These are phyloP conservation scores for Amphiduros pacificus DNA, from an alignment of 2,888 invertebrate genomes.

Conservation along the genomic window DNA sequence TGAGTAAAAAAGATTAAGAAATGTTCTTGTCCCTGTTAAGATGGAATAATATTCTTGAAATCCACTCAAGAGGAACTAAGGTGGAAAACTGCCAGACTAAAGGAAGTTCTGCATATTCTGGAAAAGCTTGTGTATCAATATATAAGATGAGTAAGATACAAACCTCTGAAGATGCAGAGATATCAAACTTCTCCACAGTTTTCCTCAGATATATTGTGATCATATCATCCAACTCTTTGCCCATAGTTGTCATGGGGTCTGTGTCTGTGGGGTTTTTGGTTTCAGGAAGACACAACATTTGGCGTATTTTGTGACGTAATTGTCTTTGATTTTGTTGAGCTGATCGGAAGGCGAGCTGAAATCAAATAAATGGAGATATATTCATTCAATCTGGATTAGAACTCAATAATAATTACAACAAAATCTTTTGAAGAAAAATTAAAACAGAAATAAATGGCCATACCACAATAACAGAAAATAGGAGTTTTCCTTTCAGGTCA, in stretches of 20 bases:
- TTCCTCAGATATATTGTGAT: conserved; percentile 71
- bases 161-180: conserved; percentile 7
- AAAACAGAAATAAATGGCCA: too few species aligned
- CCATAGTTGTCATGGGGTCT: conserved; percentile 37
- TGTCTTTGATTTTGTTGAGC: conserved; percentile 20
- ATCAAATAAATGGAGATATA: not conserved
- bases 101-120: too few species aligned
- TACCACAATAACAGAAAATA: conserved; percentile 94
- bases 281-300: conserved; percentile 64
- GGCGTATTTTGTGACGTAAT: conserved; percentile 67
- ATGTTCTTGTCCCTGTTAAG: too few species aligned
- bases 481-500: conserved; percentile 89
- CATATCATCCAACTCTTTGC: conserved; percentile 53
- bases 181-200: conserved; percentile 70
- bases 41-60: too few species aligned
- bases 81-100: too few species aligned
- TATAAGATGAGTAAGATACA: too few species aligned
- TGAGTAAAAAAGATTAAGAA: too few species aligned
- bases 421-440: too few species aligned
- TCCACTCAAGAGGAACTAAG: too few species aligned
- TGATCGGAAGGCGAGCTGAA: conserved; percentile 32
- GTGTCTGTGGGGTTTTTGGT: conserved; percentile 23
- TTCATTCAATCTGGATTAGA: too few species aligned
- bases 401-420: too few species aligned
- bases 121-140: too few species aligned